Evolutionary conservation across 1,140 invertebrate species (phyloP).

Genomic region (Drosophila pandora): DNA sequence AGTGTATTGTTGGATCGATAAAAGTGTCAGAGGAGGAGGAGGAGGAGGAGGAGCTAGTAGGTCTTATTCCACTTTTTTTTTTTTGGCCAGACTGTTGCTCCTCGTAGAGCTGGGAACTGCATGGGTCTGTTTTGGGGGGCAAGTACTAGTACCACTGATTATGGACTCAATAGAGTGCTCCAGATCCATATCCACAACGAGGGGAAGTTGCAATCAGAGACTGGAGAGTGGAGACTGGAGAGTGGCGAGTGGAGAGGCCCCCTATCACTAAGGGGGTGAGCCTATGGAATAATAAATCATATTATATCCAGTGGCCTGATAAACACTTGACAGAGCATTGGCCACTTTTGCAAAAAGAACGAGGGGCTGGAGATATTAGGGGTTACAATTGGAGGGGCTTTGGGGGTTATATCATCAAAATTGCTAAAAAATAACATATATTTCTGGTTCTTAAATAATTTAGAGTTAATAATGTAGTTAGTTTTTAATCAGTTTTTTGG

Average conservation of each 20-base stretch:
- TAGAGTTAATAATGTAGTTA: too few species aligned
- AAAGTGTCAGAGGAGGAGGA: conserved; percentile 36
- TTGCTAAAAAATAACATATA: too few species aligned
- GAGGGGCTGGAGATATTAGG: background rate
- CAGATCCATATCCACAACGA: conserved; percentile 15
- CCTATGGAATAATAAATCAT: conserved; percentile 47
- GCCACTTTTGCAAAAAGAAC: conserved; percentile 12
- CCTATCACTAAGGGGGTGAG: background rate
- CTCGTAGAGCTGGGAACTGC: conserved; percentile 1
- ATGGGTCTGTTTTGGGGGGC: too few species aligned
- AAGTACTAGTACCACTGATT: background rate
- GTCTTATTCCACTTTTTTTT: background rate
- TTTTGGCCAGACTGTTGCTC: conserved; percentile 43
- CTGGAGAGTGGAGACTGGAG: conserved; percentile 15
- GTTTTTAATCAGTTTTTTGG: too few species aligned
- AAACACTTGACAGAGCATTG: conserved; percentile 65
- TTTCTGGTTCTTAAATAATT: too few species aligned
- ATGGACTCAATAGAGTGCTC: background rate
- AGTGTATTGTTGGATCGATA: conserved; percentile 72
- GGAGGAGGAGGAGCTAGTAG: too few species aligned
- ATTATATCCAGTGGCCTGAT: conserved; percentile 38
- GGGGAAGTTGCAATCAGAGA: conserved; percentile 56
- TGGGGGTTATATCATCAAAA: too few species aligned
- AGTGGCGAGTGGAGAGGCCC: conserved; percentile 2
- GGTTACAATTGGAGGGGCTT: too few species aligned